Percentiles rank a stretch among this genome's conserved stretches.
phyloP scores from a whole-genome alignment of 2,888 invertebrate genomes.

The Ophion slaviceki region DNA sequence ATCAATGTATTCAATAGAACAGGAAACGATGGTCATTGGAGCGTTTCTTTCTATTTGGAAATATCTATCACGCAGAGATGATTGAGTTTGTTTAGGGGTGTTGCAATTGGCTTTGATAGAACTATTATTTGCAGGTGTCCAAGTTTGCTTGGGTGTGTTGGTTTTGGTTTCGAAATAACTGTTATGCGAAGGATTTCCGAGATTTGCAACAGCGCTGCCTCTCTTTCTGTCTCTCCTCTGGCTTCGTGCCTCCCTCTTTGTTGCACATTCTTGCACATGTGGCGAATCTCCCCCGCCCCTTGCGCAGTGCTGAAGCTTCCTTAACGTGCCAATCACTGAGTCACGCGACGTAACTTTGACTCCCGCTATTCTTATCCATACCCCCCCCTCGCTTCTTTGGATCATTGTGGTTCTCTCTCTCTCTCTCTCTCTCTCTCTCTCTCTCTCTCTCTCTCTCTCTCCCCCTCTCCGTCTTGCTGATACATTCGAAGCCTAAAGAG shows the following conservation, averaged over 20 bases:
- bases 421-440: constrained; percentile 10
- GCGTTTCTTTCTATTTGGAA: background rate
- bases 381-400: background rate
- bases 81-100: background rate
- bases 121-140: background rate
- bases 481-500: background rate
- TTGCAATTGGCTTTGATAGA: background rate
- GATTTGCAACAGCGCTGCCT: background rate
- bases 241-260: background rate
- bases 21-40: background rate
- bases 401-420: background rate
- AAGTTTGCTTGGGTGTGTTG: background rate
- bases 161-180: background rate
- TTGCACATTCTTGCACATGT: background rate
- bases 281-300: background rate
- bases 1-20: background rate
- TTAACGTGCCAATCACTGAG: constrained; percentile 12
- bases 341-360: background rate
- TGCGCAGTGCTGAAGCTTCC: background rate
- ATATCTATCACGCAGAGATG: background rate
- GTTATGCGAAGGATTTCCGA: background rate
- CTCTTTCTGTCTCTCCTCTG: background rate
- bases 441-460: constrained; percentile 20
- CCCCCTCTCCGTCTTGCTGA: constrained; percentile 17
- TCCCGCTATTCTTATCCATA: constrained; percentile 19